These are phyloP conservation scores for Colostygia pectinataria DNA, from an alignment of 2,888 invertebrate species.

Conservation along the genomic window DNA sequence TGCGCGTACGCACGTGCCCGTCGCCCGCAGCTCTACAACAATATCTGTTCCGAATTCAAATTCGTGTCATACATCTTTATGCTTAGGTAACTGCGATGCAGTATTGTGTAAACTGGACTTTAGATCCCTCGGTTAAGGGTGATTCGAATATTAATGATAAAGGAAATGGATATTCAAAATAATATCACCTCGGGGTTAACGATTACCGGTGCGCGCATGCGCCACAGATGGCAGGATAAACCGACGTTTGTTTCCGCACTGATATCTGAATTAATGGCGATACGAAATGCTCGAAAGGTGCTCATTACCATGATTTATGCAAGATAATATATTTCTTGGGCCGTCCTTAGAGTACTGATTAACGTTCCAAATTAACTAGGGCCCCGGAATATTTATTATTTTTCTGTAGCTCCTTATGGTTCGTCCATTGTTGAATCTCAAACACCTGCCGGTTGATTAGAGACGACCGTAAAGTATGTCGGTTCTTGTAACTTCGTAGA, in stretches of 20 bases:
- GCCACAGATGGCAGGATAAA: constrained; percentile 80
- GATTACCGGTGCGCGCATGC: constrained; percentile 81
- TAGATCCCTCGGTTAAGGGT: constrained; percentile 64
- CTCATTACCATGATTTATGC: constrained; percentile 82
- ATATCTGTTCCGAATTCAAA: constrained; percentile 77
- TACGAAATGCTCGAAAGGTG: constrained; percentile 81
- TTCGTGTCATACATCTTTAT: constrained; percentile 80
- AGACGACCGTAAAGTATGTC: neutral
- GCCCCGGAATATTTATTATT: constrained; percentile 41
- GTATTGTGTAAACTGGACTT: constrained; percentile 69
- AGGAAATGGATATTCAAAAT: constrained; percentile 81
- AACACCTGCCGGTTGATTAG: constrained; percentile 23
- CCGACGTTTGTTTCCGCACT: constrained; percentile 83
- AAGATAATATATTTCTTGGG: constrained; percentile 73
- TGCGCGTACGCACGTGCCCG: constrained; percentile 78
- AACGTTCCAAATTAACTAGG: constrained; percentile 53
- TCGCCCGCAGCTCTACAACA: constrained; percentile 68
- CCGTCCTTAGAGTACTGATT: constrained; percentile 64
- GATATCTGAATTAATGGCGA: constrained; percentile 83
- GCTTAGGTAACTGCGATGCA: constrained; percentile 53
- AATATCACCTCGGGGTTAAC: constrained; percentile 83
- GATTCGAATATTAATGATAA: constrained; percentile 75
- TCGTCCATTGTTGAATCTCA: constrained; percentile 20
- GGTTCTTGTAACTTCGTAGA: neutral
- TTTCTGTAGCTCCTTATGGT: constrained; percentile 32